Conservation (phyloP, 2,888 invertebrate species). For the Agrotis exclamationis region DNA sequence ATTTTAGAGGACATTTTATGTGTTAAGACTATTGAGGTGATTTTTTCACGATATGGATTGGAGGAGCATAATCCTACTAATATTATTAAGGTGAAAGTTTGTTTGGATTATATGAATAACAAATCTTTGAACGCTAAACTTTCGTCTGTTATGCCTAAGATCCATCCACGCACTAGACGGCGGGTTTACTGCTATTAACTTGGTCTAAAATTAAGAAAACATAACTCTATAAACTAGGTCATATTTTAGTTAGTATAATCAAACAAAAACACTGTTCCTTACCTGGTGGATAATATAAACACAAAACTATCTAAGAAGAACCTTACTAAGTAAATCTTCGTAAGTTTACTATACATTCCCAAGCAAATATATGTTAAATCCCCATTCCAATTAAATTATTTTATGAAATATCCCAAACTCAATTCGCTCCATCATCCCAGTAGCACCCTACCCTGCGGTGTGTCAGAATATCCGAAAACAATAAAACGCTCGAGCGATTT, state of each 20-base stretch:
- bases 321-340: slow-evolving; percentile 33
- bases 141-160: background rate
- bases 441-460: slow-evolving; percentile 60
- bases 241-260: slow-evolving; percentile 3
- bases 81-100: no score
- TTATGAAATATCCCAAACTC: slow-evolving; percentile 37
- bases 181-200: background rate
- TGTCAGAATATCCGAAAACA: slow-evolving; percentile 80
- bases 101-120: background rate
- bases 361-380: slow-evolving; percentile 37
- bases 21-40: no score
- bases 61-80: no score
- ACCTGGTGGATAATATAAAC: background rate
- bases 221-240: background rate
- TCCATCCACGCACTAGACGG: background rate
- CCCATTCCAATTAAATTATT: slow-evolving; percentile 51
- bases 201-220: background rate
- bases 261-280: background rate
- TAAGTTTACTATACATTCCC: slow-evolving; percentile 6
- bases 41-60: no score
- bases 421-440: slow-evolving; percentile 36
- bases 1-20: no score
- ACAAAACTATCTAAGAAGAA: slow-evolving; percentile 20
- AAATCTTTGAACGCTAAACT: background rate
- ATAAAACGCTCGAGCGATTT: slow-evolving; percentile 83